Base-by-base conservation (phyloP, 2,797 vertebrate genomes). In the Clarias fuscus region DNA sequence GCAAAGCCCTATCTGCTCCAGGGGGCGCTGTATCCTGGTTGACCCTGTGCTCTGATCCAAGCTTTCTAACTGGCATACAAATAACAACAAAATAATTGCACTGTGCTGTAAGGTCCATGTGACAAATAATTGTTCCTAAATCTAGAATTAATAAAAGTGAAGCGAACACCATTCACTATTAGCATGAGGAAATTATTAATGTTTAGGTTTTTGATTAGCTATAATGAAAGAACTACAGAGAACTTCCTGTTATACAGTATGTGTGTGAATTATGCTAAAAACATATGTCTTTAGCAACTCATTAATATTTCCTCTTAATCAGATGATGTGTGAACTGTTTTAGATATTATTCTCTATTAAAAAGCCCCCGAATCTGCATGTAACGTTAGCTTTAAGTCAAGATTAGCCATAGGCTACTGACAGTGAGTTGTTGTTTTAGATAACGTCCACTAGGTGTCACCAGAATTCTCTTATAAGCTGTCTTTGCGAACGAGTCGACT, bases 371-470 rank as follows among this genome's bases (percentile, higher is more conserved):
- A 71, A 22, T 40, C 8, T 71, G 30, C 3, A 71, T 22, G 11
- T 40, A 22, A 70, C 17, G 15, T 37, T 33, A 37, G 30, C 33
- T 40, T 71, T 40, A 8, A 40, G 18, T 71, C 18, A 71, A 53
- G 15, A 75, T 14, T 22, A 40, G 48, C n/a, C n/a, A 13, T 53
- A 56, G 53, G 53, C 53, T 14, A 73, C 20, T n/a, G 72, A 8
- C 24, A 53, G 13, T 27, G 14, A 58, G 75, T 22, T 77, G 75
- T 30, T 77, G 53, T 59, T 58, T 30, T 33, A 43, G 56, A 59
- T 22, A 5, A 78, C 33, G 18, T 37, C 75, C 75, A 78, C 56
- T 78, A 61, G 56, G 56, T 78, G 76, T 59, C 56, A 78, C 18
- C 76, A 59, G 76, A 78, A 18, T 6, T 61, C 27, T 30, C n/a